Evolutionary conservation across 2,797 vertebrate genomes (phyloP).

Genomic region (Petrocephalus schoutedeni): DNA sequence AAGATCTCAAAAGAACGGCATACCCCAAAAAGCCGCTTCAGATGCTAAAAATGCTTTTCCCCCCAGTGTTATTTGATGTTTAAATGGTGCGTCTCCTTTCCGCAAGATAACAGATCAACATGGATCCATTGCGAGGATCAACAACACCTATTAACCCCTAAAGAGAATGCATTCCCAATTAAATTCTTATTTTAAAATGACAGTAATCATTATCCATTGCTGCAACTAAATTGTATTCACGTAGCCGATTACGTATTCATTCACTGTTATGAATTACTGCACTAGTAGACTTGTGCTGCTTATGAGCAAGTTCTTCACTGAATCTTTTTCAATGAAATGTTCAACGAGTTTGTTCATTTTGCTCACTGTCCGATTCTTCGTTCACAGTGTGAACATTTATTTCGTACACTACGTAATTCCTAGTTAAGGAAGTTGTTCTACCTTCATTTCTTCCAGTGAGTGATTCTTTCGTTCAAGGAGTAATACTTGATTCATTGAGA

Average conservation of each 20-base stretch:
- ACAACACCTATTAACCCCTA: neutral
- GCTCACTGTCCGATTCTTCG: neutral
- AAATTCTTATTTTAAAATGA: neutral
- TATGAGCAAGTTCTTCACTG: neutral
- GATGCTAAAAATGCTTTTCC: neutral
- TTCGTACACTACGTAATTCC: neutral
- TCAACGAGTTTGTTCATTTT: neutral
- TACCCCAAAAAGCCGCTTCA: neutral
- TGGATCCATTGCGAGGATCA: neutral
- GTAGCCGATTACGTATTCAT: neutral
- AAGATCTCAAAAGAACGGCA: neutral
- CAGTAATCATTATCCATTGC: neutral
- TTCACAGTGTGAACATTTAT: neutral
- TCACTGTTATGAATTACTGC: neutral
- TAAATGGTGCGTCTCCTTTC: constrained; percentile 10
- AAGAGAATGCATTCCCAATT: neutral
- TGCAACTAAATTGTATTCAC: neutral
- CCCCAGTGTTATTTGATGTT: neutral
- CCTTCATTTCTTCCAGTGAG: neutral
- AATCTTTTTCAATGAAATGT: neutral
- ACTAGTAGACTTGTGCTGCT: neutral
- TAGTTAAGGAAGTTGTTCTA: neutral
- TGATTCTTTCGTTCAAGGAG: neutral
- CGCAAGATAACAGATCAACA: neutral
- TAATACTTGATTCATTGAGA: neutral